These are phyloP conservation scores for Alfaro cultratus DNA, from an alignment of 2,797 vertebrate species.

Conservation along the genomic window DNA sequence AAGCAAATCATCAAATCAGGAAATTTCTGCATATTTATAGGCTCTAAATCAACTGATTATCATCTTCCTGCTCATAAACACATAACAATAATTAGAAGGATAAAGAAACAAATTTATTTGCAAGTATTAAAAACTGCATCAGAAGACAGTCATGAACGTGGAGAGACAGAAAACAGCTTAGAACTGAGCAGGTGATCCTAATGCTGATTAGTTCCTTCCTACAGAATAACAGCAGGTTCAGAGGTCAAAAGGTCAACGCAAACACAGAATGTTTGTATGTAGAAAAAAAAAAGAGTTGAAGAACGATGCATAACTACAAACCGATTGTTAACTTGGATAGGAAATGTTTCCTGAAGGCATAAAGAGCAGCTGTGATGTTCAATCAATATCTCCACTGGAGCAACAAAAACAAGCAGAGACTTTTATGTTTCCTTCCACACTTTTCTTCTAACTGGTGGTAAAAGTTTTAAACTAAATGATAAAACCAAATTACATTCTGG, in stretches of 20 bases:
- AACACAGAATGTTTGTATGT: not conserved
- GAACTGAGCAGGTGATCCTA: not conserved
- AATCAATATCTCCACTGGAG: not conserved
- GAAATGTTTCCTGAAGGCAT: not conserved
- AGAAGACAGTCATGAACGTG: not conserved
- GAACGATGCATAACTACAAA: not conserved
- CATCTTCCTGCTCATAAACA: not conserved
- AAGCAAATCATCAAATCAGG: too few relatives aligned
- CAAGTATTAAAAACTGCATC: not conserved
- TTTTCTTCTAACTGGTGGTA: not conserved
- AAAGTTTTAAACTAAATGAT: not conserved
- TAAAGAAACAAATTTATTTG: not conserved
- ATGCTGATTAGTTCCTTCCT: not conserved
- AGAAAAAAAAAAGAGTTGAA: not conserved
- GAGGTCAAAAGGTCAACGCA: not conserved
- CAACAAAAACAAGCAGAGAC: not conserved
- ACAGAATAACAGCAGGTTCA: not conserved
- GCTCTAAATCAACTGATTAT: not conserved
- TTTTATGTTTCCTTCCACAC: not conserved
- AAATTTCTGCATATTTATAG: not conserved
- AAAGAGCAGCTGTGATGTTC: not conserved
- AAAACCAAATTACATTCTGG: not conserved
- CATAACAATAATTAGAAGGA: not conserved
- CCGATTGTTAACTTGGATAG: not conserved
- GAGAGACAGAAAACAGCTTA: not conserved